Evolutionary conservation across 2,888 invertebrate genomes (phyloP).

Genomic region (Tipula lateralis): DNA sequence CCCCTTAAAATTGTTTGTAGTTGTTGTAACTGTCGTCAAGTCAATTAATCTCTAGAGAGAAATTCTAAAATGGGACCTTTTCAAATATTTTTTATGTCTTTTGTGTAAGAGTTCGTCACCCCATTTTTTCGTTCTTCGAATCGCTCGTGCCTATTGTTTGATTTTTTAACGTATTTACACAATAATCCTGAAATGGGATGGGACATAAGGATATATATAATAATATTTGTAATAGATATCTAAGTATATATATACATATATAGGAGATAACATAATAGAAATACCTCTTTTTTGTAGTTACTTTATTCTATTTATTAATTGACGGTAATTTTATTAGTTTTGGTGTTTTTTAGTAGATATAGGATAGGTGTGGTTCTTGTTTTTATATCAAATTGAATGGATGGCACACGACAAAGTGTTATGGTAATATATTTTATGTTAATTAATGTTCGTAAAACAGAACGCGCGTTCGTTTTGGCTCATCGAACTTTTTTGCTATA

Average conservation of each 20-base stretch:
- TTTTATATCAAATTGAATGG: neutral
- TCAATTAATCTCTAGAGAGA: neutral
- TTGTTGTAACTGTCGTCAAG: neutral
- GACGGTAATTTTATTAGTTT: constrained; percentile 7
- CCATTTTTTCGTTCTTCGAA: neutral
- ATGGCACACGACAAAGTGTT: neutral
- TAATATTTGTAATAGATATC: neutral
- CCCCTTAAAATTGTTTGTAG: neutral
- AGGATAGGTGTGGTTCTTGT: constrained; percentile 5
- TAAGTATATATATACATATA: neutral
- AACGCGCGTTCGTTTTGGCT: neutral
- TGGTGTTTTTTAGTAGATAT: neutral
- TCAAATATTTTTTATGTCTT: neutral
- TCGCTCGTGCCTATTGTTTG: neutral
- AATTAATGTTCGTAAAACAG: neutral
- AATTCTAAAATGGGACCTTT: constrained; percentile 19
- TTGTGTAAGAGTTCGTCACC: neutral
- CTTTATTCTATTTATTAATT: neutral
- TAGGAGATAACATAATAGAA: neutral
- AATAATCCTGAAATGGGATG: constrained; percentile 4
- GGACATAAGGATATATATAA: neutral
- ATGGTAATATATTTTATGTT: neutral
- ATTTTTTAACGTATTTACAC: neutral
- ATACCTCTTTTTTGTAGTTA: constrained; percentile 7
- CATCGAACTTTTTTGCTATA: neutral